phyloP scores from a whole-genome alignment of 2,888 invertebrate species.

The Drosophila stalkeri region DNA sequence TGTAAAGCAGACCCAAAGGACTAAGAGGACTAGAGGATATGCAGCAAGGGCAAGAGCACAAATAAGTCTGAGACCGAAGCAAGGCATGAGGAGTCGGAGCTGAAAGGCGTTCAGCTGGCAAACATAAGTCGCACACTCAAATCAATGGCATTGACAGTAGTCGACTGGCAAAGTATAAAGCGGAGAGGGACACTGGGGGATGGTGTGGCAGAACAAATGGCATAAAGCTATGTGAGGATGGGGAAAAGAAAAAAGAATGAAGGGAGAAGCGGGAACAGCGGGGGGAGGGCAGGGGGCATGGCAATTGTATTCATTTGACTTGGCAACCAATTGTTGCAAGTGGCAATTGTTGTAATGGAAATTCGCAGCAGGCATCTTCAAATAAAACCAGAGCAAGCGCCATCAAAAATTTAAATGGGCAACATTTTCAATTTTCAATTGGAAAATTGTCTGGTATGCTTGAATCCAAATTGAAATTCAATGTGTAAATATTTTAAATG shows the following conservation, averaged over 20 bases:
- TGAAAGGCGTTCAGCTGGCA: constrained; percentile 78
- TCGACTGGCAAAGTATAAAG: constrained; percentile 40
- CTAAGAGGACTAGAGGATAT: constrained; percentile 33
- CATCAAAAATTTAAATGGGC: constrained; percentile 42
- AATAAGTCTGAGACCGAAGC: background rate
- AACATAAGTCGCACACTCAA: constrained; percentile 78
- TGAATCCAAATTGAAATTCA: constrained; percentile 35
- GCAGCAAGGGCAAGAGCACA: constrained; percentile 22
- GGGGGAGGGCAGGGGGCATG: constrained; percentile 28
- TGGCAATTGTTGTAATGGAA: constrained; percentile 74
- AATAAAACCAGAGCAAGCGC: constrained; percentile 32
- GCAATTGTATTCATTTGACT: constrained; percentile 79
- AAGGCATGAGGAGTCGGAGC: constrained; percentile 11
- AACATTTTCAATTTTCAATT: constrained; percentile 43
- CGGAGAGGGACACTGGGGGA: background rate
- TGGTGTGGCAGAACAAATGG: constrained; percentile 7
- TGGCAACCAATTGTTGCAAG: constrained; percentile 77
- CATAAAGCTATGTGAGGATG: background rate
- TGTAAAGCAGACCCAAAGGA: constrained; percentile 37
- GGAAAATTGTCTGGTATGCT: constrained; percentile 39
- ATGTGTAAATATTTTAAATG: constrained; percentile 28
- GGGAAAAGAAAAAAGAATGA: background rate
- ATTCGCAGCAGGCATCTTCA: constrained; percentile 69
- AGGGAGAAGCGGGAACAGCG: constrained; percentile 3
- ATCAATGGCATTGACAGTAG: constrained; percentile 76